Evolutionary conservation across 2,888 invertebrate species (phyloP), one percentile per base, ranked within the genome.

Genomic region (Rotaria magnacalcarata): DNA sequence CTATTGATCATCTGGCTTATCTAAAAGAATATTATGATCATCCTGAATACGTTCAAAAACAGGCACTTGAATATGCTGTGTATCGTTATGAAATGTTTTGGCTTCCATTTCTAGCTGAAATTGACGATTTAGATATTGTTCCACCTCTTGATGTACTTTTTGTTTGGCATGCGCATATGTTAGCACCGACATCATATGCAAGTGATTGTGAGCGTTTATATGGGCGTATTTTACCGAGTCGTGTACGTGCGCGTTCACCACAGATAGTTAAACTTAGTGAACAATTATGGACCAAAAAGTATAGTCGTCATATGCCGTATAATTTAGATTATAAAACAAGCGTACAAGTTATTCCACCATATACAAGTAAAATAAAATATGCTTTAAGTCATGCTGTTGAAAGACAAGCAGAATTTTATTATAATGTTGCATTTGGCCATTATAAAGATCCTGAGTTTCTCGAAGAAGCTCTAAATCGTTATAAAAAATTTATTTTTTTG

Each of bases 131-230:
- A 67, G 80, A 80, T n/a, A 47, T 47, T 80, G 19, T 80, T 43
- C 92, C 92, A 6, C 92, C 92, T 21, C 87, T 92, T 56, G 92
- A 92, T 88, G 90, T 92, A 19, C 91, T 92, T 87, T 92, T 92
- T 92, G 89, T 92, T 7, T 92, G 92, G 92, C 92, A 92, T 88
- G 90, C 90, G 58, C 91, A 91, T 87, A 89, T 91, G 89, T 88
- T 91, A 86, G 89, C 90, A 0, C 91, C 91, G 7, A 87, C 88
- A 34, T 87, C 87, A 43, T 91, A 91, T 88, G 89, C 88, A 85
- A 88, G 89, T 58, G 91, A 90, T 87, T 89, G 90, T 87, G 88
- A 88, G 84, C 87, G 87, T 11, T 75, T 90, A 16, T 89, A 89
- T 10, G 89, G 89, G n/a, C 47, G 47, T 14, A n/a, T 80, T 47